Base-by-base conservation (phyloP, 2,113 vertebrate species). In the Channa argus region DNA sequence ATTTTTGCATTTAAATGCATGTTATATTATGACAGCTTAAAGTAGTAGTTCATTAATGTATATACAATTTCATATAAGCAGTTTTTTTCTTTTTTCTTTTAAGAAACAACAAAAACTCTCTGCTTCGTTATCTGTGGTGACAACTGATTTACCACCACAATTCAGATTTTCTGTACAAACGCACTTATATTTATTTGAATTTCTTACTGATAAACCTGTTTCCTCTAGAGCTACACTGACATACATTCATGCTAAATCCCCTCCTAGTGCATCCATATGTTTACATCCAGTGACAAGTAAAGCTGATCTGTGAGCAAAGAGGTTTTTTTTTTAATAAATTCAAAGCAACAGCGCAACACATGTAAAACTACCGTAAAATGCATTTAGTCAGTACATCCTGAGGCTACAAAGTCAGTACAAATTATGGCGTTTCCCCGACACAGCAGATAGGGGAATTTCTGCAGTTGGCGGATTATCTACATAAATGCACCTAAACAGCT, bases 221-320 rank as follows among this genome's bases (percentile, higher is more conserved):
- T 24, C 24, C 24, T 24, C 1, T 24, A 24, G 24, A 24, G 24
- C 24, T 24, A 24, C 24, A 24, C 24, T 24, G 24, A 24, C 24
- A 24, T 24, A 24, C 24, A 24, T 24, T 24, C 24, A 24, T 24
- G 24, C 24, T 24, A 24, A 24, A 24, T 24, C 24, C 24, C 24
- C 24, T 24, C 24, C 24, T 46, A 36, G 11, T 33, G n/a, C 4
- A 5, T 46, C 15, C 13, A 53, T 34, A 1, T 68, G n/a, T 56
- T 43, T 34, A 69, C 6, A 63, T n/a, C 33, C 14, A 44, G 44
- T 45, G 41, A 77, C 66, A 80, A 45, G 78, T 72, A 65, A 72
- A 70, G 36, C 14, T 9, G 54, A 65, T 36, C 51, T 43, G 54
- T 43, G 51, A 36, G 46, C 11, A 8, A 24, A 24, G 24, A 58